Conservation (phyloP, 2,888 invertebrate genomes). For the Andricus quercusramuli region DNA sequence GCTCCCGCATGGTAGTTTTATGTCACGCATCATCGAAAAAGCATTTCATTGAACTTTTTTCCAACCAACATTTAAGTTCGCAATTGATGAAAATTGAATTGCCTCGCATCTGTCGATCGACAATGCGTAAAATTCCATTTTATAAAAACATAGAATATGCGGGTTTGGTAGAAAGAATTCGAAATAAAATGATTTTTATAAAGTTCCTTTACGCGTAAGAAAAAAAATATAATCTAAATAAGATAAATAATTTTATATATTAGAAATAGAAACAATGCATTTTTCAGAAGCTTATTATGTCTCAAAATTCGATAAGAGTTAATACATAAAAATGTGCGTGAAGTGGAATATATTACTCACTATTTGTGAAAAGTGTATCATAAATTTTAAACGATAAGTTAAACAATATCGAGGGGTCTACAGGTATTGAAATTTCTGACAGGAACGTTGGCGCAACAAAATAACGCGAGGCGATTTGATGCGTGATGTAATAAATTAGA, state of each 20-base stretch:
- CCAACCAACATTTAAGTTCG: not conserved
- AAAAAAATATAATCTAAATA: no score
- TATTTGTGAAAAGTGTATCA: not conserved
- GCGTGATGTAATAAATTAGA: conserved; percentile 33
- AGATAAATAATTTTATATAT: no score
- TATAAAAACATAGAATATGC: no score
- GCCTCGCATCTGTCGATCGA: not conserved
- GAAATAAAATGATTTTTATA: not conserved
- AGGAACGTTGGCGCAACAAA: conserved; percentile 14
- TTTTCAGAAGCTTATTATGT: no score
- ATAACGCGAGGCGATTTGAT: conserved; percentile 21
- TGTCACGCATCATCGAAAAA: conserved; percentile 33
- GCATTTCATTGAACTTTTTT: not conserved
- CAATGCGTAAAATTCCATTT: not conserved
- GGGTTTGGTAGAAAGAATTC: not conserved
- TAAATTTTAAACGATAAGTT: not conserved
- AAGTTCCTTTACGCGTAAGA: no score
- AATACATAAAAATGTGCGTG: not conserved
- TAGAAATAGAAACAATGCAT: no score
- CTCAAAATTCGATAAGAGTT: not conserved
- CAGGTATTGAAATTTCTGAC: not conserved
- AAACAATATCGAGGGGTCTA: not conserved
- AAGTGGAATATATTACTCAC: not conserved
- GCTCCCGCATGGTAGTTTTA: conserved; percentile 48
- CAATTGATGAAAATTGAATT: not conserved